Evolutionary conservation across 2,113 vertebrate species (phyloP).

Genomic region (Eretmochelys imbricata): DNA sequence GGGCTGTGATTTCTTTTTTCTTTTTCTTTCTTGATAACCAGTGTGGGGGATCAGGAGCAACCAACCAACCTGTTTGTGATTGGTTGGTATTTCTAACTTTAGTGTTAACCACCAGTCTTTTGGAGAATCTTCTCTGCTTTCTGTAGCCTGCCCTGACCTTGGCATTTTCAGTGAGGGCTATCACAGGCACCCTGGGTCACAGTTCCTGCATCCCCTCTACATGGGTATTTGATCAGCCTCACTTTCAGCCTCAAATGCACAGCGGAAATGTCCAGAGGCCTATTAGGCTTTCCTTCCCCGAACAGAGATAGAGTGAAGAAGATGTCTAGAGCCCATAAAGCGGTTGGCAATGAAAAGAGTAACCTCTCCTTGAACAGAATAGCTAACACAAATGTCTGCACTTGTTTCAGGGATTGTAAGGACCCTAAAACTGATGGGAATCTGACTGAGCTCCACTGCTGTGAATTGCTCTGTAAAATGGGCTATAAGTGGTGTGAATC

Average conservation of each 20-base stretch:
- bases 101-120: no score
- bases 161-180: no score
- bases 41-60: no score
- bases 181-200: neutral
- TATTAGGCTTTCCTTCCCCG: neutral
- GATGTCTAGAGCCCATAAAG: neutral
- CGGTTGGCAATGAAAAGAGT: neutral
- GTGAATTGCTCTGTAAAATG: neutral
- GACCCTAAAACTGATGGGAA: neutral
- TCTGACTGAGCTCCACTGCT: neutral
- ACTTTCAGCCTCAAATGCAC: neutral
- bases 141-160: no score
- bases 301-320: neutral
- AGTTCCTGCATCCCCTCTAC: neutral
- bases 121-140: no score
- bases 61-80: no score
- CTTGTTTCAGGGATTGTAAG: neutral
- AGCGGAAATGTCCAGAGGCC: neutral
- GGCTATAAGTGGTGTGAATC: neutral
- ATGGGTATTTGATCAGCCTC: neutral
- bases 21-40: no score
- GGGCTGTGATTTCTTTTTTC: no score
- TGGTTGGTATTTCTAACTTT: no score
- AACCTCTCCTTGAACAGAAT: conserved; percentile 8
- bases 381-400: neutral